Conservation (phyloP, 2,113 vertebrate species). For the Myotis yumanensis region DNA sequence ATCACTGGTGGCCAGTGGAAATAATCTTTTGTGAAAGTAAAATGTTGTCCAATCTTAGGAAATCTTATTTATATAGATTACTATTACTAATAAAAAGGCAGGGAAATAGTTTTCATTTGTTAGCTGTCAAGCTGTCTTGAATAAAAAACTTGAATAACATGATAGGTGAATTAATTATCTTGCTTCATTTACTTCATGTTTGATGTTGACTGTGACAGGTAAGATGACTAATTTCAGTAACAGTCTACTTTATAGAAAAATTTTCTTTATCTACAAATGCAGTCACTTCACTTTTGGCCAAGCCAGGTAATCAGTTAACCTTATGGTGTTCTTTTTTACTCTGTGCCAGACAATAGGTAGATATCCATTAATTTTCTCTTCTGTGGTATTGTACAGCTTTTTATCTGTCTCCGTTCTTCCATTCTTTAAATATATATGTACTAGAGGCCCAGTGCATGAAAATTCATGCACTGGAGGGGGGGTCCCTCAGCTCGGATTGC, state of each 20-base stretch:
- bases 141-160: slow-evolving; percentile 18
- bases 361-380: background rate
- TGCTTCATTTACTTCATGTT: slow-evolving; percentile 7
- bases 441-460: no score
- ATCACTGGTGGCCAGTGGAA: background rate
- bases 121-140: background rate
- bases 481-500: no score
- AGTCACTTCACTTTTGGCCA: background rate
- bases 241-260: background rate
- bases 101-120: slow-evolving; percentile 2
- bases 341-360: background rate
- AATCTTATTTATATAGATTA: background rate
- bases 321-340: background rate
- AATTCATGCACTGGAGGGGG: no score
- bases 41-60: slow-evolving; percentile 25
- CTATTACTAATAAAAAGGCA: background rate
- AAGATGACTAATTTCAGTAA: background rate
- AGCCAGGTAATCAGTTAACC: background rate
- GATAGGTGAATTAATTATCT: slow-evolving; percentile 9
- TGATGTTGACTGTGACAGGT: background rate
- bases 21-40: background rate
- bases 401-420: slow-evolving; percentile 29
- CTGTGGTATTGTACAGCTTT: background rate
- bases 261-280: slow-evolving; percentile 9
- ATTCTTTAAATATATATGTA: background rate